phyloP scores from a whole-genome alignment of 2,113 vertebrate species.

The Amblyornis subalaris region DNA sequence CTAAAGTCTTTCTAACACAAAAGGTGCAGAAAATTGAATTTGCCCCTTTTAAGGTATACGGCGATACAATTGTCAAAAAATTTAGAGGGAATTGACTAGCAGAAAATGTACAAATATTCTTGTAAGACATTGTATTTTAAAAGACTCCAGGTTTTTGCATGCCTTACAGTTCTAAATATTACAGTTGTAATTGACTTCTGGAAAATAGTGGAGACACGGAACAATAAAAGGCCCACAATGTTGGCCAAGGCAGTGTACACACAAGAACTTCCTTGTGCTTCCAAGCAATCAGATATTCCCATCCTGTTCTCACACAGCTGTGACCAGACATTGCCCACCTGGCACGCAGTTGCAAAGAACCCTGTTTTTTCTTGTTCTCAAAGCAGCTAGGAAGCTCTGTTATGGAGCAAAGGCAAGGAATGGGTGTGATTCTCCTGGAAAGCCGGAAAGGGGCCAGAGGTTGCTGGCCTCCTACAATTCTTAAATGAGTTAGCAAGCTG shows the following conservation, averaged over 20 bases:
- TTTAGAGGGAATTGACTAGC: not conserved
- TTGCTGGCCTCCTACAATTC: not conserved
- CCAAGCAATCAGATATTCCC: not conserved
- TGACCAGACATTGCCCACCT: not conserved
- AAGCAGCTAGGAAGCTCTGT: not conserved
- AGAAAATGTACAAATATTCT: not conserved
- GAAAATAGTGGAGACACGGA: fast-evolving
- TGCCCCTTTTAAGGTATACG: not conserved
- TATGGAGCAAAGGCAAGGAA: not conserved
- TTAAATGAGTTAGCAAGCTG: not conserved
- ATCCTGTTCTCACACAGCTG: not conserved
- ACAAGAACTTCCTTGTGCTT: not conserved
- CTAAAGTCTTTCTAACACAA: not conserved
- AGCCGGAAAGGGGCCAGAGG: not conserved
- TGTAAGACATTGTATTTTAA: not conserved
- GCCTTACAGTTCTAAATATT: not conserved
- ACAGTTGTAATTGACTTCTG: not conserved
- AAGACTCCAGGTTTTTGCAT: not conserved
- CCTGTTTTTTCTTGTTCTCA: not conserved
- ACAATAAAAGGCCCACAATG: not conserved
- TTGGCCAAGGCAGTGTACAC: not conserved
- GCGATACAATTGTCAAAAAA: not conserved
- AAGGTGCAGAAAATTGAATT: not conserved
- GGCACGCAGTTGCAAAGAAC: not conserved
- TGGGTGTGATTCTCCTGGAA: not conserved